Percentiles rank a stretch among this genome's conserved stretches.
Conservation (phyloP, 2,113 vertebrate genomes). For the Acrocephalus arundinaceus region DNA sequence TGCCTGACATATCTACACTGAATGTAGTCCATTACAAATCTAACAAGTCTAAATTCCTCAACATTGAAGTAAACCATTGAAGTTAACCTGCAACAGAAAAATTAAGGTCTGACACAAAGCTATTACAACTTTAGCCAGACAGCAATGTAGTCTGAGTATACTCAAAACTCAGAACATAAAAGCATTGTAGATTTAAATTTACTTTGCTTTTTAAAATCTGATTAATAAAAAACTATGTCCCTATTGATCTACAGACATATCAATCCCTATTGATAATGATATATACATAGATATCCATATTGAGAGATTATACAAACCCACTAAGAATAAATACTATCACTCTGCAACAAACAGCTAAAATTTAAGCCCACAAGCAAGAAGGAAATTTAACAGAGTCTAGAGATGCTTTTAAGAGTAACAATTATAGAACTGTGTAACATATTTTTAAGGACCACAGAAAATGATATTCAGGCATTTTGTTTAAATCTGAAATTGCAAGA, state of each 20-base stretch:
- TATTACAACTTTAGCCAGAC: neutral
- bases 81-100: neutral
- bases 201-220: neutral
- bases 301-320: neutral
- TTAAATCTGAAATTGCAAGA: neutral
- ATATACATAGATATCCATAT: neutral
- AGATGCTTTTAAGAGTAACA: neutral
- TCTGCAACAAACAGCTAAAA: neutral
- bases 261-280: rapidly evolving
- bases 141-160: neutral
- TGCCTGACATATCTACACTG: neutral
- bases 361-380: neutral
- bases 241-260: neutral
- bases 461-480: neutral
- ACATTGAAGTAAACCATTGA: neutral
- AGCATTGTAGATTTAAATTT: neutral
- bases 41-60: neutral
- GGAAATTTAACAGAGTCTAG: neutral
- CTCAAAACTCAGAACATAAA: neutral
- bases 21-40: neutral
- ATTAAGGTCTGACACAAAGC: neutral
- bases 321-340: neutral
- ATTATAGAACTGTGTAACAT: neutral
- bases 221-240: neutral
- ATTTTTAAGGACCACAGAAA: neutral